Base-by-base conservation (phyloP, 2,113 vertebrate species). In the Mesoclemmys tuberculata region DNA sequence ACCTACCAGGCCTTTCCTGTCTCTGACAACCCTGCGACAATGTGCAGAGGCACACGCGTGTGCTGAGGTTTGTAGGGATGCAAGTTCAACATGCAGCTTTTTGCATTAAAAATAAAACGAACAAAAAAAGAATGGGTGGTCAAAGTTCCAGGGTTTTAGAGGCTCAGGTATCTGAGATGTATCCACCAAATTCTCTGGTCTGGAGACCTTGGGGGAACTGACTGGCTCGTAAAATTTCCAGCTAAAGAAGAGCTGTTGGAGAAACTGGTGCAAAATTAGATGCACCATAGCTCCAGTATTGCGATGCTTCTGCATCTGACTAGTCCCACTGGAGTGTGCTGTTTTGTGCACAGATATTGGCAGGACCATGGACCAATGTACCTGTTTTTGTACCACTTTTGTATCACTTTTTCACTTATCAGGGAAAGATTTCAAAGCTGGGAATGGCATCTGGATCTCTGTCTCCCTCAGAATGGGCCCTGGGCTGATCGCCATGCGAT, bases 201-300 rank as follows among this genome's bases (percentile, higher is more conserved):
- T 90, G 86, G 55, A 93, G 96, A 93, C 68, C 10, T 44, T 92
- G 95, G 94, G 22, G 48, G 21, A 38, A 71, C 68, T 38, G 68
- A 41, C 94, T 61, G 26, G 90, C 87, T 93, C 86, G 56, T 4
- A 41, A 90, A 12, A 19, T 31, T 93, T 95, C 90, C 68, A 22
- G n/a, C n/a, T 35, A 71, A 71, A 71, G 19, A 19, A 71, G n/a
- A 71, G 21, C 8, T 71, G 68, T 38, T n/a, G n/a, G 68, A 38
- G 68, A 38, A 38, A 71, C 8, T 71, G 68, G n/a, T 71, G 19
- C n/a, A 71, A 71, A 71, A 38, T 10, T 22, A 38, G 64, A 16
- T 8, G 8, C n/a, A 31, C 19, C 64, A 2, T 38, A 8, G 64
- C 21, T n/a, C 35, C 19, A 38, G 29, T 61, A 18, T 71, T 38